Evolutionary conservation across 2,113 vertebrate genomes (phyloP), one percentile per base, ranked within the genome.

Genomic region (Pseudolaguvia tuberculata): DNA sequence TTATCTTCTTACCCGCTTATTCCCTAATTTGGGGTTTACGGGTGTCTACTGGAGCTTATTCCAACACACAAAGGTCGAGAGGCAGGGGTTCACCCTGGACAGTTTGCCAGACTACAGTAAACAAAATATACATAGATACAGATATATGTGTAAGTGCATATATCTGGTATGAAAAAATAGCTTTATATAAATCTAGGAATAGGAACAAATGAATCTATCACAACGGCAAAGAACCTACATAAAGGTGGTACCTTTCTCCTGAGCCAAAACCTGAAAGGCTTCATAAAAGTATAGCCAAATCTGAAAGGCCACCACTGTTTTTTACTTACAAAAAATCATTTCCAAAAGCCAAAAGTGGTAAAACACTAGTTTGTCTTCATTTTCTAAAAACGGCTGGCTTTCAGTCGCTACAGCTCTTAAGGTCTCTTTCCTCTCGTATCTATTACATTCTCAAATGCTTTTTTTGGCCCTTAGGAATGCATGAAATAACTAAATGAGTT

Each of bases 181-280:
- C 39, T 42, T 42, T 42, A 42, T 42, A 8, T 42, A 42, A 42
- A 42, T 35, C 39, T 42, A 42, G 31, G n/a, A 39, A 42, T 62
- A 39, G 39, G 18, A 35, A 61, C 29, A 62, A 35, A 62, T 62
- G 59, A 62, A 21, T 62, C 20, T 35, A 62, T 77, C 79, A 85
- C 84, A 82, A 82, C 85, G 85, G 86, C 83, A 85, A 80, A 80
- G 78, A 73, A 80, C 78, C 82, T 76, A 75, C 73, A 78, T 84
- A 81, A 87, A 83, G 79, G 83, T 85, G 79, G 82, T 82, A 86
- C 82, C 85, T 83, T 77, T 65, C 69, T 21, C 23, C 31, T 5
- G 35, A 53, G 67, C 51, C 61, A 75, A 75, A 6, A 25, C 45
- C 62, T 50, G 52, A 57, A 51, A 48, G 42, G 35, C 31, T 63